phyloP scores from a whole-genome alignment of 2,113 vertebrate genomes.

The Rhinolophus sinicus region DNA sequence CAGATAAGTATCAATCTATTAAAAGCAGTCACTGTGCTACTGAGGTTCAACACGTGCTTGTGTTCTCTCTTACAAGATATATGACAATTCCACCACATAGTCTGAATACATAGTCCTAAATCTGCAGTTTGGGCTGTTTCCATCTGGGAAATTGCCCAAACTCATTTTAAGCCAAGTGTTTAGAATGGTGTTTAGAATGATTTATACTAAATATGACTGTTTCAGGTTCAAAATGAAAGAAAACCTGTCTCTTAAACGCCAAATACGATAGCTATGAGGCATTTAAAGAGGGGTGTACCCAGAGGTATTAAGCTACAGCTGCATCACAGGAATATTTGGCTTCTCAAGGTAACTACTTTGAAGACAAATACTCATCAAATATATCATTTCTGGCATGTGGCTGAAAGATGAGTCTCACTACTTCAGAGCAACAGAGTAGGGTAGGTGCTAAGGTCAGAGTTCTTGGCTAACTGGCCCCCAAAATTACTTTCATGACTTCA shows the following conservation, averaged over 20 bases:
- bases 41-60: neutral
- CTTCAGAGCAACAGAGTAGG: neutral
- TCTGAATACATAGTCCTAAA: neutral
- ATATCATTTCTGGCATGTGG: neutral
- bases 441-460: neutral
- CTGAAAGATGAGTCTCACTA: neutral
- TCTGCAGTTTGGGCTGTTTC: neutral
- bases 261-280: neutral
- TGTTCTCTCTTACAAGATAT: neutral
- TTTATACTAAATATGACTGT: neutral
- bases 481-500: constrained; percentile 27
- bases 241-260: neutral
- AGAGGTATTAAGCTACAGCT: neutral
- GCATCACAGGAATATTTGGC: neutral
- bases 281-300: neutral
- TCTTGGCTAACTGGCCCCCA: neutral
- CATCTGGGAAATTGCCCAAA: neutral
- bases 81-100: neutral
- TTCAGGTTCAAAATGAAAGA: neutral
- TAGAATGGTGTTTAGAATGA: neutral
- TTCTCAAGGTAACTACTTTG: neutral
- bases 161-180: neutral
- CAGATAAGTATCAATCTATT: neutral
- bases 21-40: neutral
- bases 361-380: neutral